Conservation (phyloP, 2,888 invertebrate species). For the Apamea sordens region DNA sequence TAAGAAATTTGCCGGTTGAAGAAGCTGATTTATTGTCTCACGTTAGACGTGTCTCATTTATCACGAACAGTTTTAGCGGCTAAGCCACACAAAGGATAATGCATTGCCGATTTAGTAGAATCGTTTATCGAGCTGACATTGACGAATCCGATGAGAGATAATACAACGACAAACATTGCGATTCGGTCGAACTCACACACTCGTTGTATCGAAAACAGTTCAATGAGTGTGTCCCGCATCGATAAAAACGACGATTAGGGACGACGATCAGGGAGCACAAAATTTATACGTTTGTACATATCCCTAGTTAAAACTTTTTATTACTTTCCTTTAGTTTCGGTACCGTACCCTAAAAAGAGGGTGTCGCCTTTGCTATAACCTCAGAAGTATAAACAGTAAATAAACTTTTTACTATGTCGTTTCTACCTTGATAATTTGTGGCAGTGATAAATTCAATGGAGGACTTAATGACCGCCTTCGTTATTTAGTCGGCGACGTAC, state of each 20-base stretch:
- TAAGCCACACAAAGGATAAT: constrained; percentile 81
- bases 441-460: constrained; percentile 73
- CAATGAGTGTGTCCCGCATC: constrained; percentile 39
- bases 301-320: constrained; percentile 72
- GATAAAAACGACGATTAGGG: constrained; percentile 51
- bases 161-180: constrained; percentile 63
- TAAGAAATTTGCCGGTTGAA: constrained; percentile 73
- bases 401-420: constrained; percentile 63
- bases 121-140: constrained; percentile 81
- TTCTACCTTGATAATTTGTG: constrained; percentile 72
- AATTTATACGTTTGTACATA: constrained; percentile 68
- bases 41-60: constrained; percentile 83
- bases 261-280: constrained; percentile 65
- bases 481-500: constrained; percentile 70
- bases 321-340: constrained; percentile 67
- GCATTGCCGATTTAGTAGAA: constrained; percentile 77
- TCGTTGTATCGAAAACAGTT: constrained; percentile 50
- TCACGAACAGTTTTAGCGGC: constrained; percentile 82
- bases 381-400: constrained; percentile 69
- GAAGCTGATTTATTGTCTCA: constrained; percentile 81
- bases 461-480: constrained; percentile 72
- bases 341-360: constrained; percentile 59
- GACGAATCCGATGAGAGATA: constrained; percentile 78
- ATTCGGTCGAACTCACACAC: constrained; percentile 42
- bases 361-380: constrained; percentile 60